Conservation (phyloP, 2,797 vertebrate genomes). For the Brachymystax lenok region DNA sequence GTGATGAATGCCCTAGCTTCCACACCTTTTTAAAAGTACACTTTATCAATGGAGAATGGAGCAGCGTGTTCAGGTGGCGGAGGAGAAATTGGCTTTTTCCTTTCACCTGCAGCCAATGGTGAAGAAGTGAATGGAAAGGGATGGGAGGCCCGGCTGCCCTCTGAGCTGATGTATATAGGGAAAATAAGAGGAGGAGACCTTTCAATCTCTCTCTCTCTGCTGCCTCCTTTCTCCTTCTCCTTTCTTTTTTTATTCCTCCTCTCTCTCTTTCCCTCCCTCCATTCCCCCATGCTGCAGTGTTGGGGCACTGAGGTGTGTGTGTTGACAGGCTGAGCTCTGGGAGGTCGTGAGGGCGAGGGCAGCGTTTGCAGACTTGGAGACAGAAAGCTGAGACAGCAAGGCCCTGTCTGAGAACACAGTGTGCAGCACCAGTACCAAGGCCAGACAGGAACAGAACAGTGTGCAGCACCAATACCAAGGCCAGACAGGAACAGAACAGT, state of each 20-base stretch:
- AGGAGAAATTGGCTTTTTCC: conserved; percentile 70
- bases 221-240: not conserved
- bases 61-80: conserved; percentile 50
- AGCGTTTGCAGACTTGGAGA: conserved; percentile 62
- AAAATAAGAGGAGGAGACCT: conserved; percentile 65
- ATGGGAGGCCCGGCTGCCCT: conserved; percentile 61
- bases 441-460: conserved; percentile 44
- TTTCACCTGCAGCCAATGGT: conserved; percentile 67
- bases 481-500: not conserved
- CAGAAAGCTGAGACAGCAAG: conserved; percentile 75
- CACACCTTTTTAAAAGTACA: conserved; percentile 68
- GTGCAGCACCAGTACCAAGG: conserved; percentile 51
- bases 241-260: not conserved
- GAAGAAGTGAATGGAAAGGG: conserved; percentile 65
- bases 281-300: conserved; percentile 9
- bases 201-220: conserved; percentile 57
- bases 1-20: conserved; percentile 73
- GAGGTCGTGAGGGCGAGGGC: conserved; percentile 66
- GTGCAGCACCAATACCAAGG: conserved; percentile 16
- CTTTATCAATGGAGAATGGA: conserved; percentile 74
- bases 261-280: conserved; percentile 11
- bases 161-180: conserved; percentile 65
- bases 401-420: conserved; percentile 52
- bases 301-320: conserved; percentile 15
- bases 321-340: conserved; percentile 66